Conservation (phyloP, 2,113 vertebrate genomes). For the Dicerorhinus sumatrensis region DNA sequence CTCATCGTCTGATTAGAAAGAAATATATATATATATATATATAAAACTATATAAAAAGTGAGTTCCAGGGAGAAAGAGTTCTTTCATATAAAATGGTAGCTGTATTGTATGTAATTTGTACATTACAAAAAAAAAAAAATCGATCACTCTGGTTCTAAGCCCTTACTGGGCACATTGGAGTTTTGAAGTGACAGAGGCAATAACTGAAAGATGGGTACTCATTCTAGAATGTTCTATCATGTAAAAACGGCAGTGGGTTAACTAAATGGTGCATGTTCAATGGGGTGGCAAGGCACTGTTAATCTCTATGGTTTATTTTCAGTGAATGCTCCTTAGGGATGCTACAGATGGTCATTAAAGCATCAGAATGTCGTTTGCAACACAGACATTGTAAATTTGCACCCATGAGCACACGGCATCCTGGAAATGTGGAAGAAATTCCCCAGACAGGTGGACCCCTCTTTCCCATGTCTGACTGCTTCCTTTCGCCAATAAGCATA, state of each 20-base stretch:
- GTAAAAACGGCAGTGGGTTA: conserved; percentile 11
- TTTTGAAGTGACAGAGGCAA: conserved; percentile 48
- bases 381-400: not conserved
- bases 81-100: conserved; percentile 64
- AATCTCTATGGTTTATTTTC: conserved; percentile 60
- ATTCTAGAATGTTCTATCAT: conserved; percentile 70
- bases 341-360: conserved; percentile 79
- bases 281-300: conserved; percentile 55
- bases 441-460: not conserved
- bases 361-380: conserved; percentile 49
- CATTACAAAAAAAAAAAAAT: not conserved
- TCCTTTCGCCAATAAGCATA: not conserved
- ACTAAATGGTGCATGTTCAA: not conserved
- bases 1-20: conserved; percentile 87
- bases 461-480: not conserved
- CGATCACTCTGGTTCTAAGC: conserved; percentile 70
- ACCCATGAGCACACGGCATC: not conserved
- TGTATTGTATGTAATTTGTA: conserved; percentile 62
- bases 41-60: conserved; percentile 81
- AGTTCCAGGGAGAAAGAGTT: conserved; percentile 60
- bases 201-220: conserved; percentile 70
- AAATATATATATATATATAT: conserved; percentile 78
- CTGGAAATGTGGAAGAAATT: conserved; percentile 48
- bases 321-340: conserved; percentile 81
- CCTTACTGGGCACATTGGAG: not conserved